phyloP scores from a whole-genome alignment of 2,888 invertebrate species.

The Patella pellucida region DNA sequence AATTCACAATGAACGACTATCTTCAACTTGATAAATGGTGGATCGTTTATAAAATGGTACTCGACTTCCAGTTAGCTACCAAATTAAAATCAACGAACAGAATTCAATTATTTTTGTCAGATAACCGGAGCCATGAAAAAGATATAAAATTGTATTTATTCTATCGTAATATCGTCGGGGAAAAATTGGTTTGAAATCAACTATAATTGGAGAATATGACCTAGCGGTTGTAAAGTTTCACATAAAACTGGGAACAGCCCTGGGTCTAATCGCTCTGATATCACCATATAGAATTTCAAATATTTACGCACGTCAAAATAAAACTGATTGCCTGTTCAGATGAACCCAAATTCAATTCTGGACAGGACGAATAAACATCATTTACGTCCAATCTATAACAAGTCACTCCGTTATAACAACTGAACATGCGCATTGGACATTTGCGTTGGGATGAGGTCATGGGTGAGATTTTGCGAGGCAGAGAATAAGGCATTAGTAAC shows the following conservation, averaged over 20 bases:
- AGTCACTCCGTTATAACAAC: neutral
- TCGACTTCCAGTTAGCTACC: no score
- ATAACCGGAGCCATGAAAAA: neutral
- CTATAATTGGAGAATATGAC: neutral
- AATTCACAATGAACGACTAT: neutral
- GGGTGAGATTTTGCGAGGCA: slow-evolving; percentile 1
- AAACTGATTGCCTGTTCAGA: slow-evolving; percentile 6
- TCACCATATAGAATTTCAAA: slow-evolving; percentile 7
- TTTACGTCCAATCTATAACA: slow-evolving; percentile 4
- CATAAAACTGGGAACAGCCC: neutral
- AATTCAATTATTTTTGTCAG: neutral
- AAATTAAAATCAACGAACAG: neutral
- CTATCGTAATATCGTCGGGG: neutral
- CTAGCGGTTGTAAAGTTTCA: neutral
- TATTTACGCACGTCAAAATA: slow-evolving; percentile 11
- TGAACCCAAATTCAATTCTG: neutral
- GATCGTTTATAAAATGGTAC: no score
- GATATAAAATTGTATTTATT: neutral
- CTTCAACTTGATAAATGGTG: no score
- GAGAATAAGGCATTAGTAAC: neutral
- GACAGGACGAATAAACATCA: neutral
- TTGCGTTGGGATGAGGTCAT: neutral
- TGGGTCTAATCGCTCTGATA: slow-evolving; percentile 6
- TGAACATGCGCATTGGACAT: neutral
- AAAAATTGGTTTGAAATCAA: neutral